Percentiles rank a stretch among this genome's conserved stretches.
Conservation (phyloP, 1,140 invertebrate species). For the Vollenhovia emeryi region DNA sequence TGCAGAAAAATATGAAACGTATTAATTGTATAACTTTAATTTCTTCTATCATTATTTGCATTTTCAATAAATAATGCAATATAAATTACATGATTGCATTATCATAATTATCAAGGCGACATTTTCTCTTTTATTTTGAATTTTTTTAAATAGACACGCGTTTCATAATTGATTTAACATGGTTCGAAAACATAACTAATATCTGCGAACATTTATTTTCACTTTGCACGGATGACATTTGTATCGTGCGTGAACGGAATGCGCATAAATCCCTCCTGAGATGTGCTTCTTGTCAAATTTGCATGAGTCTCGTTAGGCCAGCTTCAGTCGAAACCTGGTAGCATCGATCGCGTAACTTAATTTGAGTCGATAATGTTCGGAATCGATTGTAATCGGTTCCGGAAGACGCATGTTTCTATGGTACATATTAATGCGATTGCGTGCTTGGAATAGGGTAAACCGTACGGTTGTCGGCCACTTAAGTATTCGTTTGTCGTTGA, state of each 20-base stretch:
- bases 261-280: neutral
- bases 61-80: neutral
- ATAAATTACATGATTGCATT: neutral
- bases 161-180: neutral
- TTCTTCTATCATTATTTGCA: neutral
- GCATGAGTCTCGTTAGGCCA: neutral
- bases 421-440: conserved; percentile 38
- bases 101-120: neutral
- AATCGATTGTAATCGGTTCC: conserved; percentile 36
- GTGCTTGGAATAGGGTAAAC: neutral
- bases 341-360: conserved; percentile 2
- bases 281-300: neutral
- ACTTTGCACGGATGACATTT: neutral
- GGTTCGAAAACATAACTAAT: neutral
- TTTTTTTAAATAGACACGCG: neutral
- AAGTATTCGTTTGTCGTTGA: conserved; percentile 5
- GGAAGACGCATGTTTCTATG: neutral
- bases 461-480: neutral
- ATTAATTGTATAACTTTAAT: neutral
- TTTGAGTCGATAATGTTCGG: conserved; percentile 9
- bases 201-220: neutral
- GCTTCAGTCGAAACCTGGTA: neutral
- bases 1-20: neutral
- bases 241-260: neutral
- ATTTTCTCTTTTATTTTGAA: neutral